Conservation (phyloP, 2,888 invertebrate species). For the Melieria crassipennis region DNA sequence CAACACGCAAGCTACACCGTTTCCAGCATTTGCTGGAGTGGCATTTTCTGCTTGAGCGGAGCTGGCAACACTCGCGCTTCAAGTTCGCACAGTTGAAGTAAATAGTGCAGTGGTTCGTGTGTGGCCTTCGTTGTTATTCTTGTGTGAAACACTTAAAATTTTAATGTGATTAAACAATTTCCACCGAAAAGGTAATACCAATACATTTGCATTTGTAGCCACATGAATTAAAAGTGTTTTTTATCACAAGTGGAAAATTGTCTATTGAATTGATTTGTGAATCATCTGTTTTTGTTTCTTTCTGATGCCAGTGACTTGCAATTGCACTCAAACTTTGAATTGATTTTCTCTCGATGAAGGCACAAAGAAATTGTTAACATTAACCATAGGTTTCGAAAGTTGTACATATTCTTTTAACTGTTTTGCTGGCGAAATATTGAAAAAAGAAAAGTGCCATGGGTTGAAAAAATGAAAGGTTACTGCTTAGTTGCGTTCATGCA, state of each 20-base stretch:
- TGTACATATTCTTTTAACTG: too few relatives aligned
- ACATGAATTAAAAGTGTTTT: not conserved
- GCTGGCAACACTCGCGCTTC: too few relatives aligned
- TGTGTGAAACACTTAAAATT: slow-evolving; percentile 24
- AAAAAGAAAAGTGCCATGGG: too few relatives aligned
- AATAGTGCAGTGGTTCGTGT: slow-evolving; percentile 25
- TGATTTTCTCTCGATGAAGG: slow-evolving; percentile 19
- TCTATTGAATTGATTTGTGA: slow-evolving; percentile 23
- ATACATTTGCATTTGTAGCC: not conserved
- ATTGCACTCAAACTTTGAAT: slow-evolving; percentile 19
- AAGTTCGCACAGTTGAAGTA: slow-evolving; percentile 14
- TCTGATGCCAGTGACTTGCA: slow-evolving; percentile 15
- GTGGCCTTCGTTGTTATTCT: slow-evolving; percentile 29
- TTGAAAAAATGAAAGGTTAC: too few relatives aligned
- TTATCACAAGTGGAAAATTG: slow-evolving; percentile 3
- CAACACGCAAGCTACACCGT: too few relatives aligned
- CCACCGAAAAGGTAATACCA: slow-evolving; percentile 21
- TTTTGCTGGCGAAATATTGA: too few relatives aligned
- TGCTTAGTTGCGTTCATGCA: too few relatives aligned
- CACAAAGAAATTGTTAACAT: too few relatives aligned
- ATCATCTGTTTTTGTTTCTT: slow-evolving; percentile 31
- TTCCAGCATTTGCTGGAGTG: too few relatives aligned
- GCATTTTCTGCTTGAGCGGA: too few relatives aligned
- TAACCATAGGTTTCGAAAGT: too few relatives aligned
- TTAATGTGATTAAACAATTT: slow-evolving; percentile 10